Percentiles rank a stretch among this genome's conserved stretches.
Conservation (phyloP, 2,888 invertebrate species). For the Cerceris rybyensis region DNA sequence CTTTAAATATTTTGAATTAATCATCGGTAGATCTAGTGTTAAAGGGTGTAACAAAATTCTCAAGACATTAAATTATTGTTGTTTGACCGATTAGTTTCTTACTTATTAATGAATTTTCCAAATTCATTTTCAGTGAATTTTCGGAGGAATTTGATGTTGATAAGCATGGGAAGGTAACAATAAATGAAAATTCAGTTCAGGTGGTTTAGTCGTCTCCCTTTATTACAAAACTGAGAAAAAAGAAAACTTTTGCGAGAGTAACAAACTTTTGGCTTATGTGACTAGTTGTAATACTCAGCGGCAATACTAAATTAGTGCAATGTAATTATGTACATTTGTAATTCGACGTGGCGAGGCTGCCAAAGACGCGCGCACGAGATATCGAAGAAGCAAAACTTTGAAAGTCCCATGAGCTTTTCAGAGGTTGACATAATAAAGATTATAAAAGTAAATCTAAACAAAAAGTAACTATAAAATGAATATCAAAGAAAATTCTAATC, state of each 20-base stretch:
- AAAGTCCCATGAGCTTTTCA: neutral
- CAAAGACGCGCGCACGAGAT: conserved; percentile 9
- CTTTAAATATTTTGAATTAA: too few species aligned
- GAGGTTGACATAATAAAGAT: too few species aligned
- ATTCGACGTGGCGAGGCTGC: conserved; percentile 31
- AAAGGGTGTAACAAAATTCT: too few species aligned
- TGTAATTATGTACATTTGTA: conserved; percentile 70
- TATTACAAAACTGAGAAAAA: conserved; percentile 79
- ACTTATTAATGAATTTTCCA: too few species aligned
- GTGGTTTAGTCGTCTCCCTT: conserved; percentile 71
- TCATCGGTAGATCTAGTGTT: too few species aligned
- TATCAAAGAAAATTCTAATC: too few species aligned
- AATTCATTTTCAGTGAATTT: too few species aligned
- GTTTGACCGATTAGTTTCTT: too few species aligned
- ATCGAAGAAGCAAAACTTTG: conserved; percentile 9
- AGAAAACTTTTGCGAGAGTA: conserved; percentile 77
- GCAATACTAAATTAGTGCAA: conserved; percentile 79
- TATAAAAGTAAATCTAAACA: too few species aligned
- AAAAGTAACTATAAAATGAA: too few species aligned
- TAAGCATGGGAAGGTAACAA: neutral
- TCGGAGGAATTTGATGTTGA: neutral
- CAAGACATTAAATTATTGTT: too few species aligned
- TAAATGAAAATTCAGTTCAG: neutral
- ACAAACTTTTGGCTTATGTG: conserved; percentile 80
- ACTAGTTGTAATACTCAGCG: conserved; percentile 80